Base-by-base conservation (phyloP, 2,888 invertebrate genomes). In the Phortica okadai region DNA sequence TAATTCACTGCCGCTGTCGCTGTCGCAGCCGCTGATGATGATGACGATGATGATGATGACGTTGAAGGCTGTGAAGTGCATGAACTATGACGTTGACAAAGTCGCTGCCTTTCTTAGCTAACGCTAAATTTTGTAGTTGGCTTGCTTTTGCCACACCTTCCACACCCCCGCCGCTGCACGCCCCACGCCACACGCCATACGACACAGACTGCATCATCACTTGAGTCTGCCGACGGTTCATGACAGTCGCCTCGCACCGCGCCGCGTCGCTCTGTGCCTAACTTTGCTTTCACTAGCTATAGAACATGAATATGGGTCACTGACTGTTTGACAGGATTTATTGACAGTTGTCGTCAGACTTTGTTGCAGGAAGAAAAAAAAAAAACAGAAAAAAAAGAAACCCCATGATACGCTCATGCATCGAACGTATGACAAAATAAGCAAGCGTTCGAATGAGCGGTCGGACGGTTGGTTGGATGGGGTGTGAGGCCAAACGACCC, bases 81-180 rank as follows among this genome's bases (percentile, higher is more conserved):
- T 50, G 50, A 50, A 50, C 14, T 8, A 14, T 14, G 14, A 14
- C 50, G 50, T 14, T 11, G 50, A 50, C 14, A 14, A 50, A 8
- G 50, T 75, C 78, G 78, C 62, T 74, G 74, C 74, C 70, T 76
- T 76, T 45, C 76, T 78, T 75, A 82, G 78, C 76, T 83, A 81
- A 77, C 78, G 76, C 67, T 21, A 66, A 72, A 82, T 83, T 82
- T 83, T 83, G 79, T 84, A 83, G 82, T 84, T 83, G 78, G 75
- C 75, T 64, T 54, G 58, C 33, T 10, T 45, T 8, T 10, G 16
- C 42, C 10, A 33, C 21, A 21, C 21, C 21, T 21, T 21, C 21
- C 21, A 21, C 21, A 33, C 33, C 33, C 33, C 33, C 33, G 33
- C 33, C 33, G 33, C 33, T 33, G 33, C 33, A 33, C 33, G 33